phyloP scores from a whole-genome alignment of 1,140 invertebrate species.

The Nasonia longicornis region DNA sequence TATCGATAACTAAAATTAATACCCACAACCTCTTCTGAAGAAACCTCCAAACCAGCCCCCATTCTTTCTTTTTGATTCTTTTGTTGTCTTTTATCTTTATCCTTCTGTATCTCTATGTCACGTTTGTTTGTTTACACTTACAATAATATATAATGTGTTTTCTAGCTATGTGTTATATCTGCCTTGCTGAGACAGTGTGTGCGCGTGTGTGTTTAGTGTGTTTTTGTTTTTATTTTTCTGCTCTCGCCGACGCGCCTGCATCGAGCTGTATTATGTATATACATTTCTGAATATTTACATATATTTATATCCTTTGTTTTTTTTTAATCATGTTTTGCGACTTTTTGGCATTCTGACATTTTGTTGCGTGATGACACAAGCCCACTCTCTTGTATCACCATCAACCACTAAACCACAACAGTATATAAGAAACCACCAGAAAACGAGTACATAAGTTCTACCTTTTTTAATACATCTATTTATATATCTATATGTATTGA shows the following conservation, averaged over 20 bases:
- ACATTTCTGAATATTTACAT: neutral
- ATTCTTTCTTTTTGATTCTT: constrained; percentile 20
- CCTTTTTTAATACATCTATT: neutral
- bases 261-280: neutral
- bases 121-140: constrained; percentile 30
- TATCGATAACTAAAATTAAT: constrained; percentile 5
- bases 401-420: constrained; percentile 20
- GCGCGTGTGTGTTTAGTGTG: constrained; percentile 20
- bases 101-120: constrained; percentile 21
- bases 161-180: constrained; percentile 42
- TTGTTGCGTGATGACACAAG: constrained; percentile 7
- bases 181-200: constrained; percentile 25
- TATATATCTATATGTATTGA: neutral
- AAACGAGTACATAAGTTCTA: neutral
- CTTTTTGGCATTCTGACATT: neutral
- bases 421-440: neutral
- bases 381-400: constrained; percentile 1
- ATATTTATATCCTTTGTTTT: constrained; percentile 6
- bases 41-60: neutral
- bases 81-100: neutral
- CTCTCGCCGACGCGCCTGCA: constrained; percentile 29
- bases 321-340: neutral
- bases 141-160: constrained; percentile 24
- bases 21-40: neutral
- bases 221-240: constrained; percentile 28